A percentile compares a stretch with the other conserved stretches of the same genome.
These are phyloP conservation scores for Celastrina argiolus DNA, from an alignment of 2,888 invertebrate species.

Conservation along the genomic window DNA sequence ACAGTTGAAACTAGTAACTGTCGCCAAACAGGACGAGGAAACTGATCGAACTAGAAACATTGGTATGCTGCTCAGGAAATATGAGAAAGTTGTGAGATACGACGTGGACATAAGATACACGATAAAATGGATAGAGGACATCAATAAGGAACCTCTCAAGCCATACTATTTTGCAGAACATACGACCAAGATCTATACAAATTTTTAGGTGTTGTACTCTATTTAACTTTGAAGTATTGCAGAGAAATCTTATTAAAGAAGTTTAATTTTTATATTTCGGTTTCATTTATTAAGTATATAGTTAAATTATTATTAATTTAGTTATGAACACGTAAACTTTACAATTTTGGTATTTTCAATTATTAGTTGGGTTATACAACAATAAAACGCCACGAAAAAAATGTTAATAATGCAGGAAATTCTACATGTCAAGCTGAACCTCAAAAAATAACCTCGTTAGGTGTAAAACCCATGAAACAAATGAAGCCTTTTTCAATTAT, in stretches of 20 bases:
- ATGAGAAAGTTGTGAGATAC: constrained; percentile 40
- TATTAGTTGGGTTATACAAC: no score
- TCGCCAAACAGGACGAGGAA: background rate
- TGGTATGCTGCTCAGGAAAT: constrained; percentile 32
- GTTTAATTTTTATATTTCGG: no score
- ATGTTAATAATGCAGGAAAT: no score
- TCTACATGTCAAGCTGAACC: no score
- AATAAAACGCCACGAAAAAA: no score
- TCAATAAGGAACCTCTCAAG: constrained; percentile 20
- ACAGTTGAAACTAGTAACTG: constrained; percentile 36
- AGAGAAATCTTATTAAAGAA: background rate
- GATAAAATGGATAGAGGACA: constrained; percentile 32
- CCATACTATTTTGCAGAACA: constrained; percentile 19
- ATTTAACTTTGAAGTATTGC: background rate
- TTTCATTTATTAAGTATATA: no score
- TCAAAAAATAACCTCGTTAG: no score
- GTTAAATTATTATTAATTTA: no score
- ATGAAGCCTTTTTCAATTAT: no score
- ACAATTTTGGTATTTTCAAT: no score
- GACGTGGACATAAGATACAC: constrained; percentile 46
- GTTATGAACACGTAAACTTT: no score
- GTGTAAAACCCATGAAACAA: no score
- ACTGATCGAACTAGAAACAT: constrained; percentile 15
- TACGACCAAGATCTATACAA: background rate
- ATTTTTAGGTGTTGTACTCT: background rate